Evolutionary conservation across 2,888 invertebrate species (phyloP).

Genomic region (Polietes domitor): DNA sequence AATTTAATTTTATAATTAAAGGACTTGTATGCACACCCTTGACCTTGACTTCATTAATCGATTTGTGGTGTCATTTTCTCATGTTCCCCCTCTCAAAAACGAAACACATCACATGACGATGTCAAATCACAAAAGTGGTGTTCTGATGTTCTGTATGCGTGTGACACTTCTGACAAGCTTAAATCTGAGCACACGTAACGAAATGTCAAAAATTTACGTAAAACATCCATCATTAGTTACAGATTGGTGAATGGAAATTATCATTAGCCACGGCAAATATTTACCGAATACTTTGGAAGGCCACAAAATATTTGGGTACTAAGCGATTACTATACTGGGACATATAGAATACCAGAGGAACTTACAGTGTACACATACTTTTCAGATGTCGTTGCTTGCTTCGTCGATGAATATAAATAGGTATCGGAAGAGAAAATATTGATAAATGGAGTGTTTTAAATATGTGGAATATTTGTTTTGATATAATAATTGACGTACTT

Average conservation of each 20-base stretch:
- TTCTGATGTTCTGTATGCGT: conserved; percentile 8
- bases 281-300: no score
- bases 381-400: no score
- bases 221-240: conserved; percentile 53
- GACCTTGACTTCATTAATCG: conserved; percentile 62
- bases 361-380: no score
- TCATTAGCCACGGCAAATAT: conserved; percentile 18
- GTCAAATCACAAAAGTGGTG: not conserved
- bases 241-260: conserved; percentile 15
- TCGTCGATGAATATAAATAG: no score
- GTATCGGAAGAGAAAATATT: no score
- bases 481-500: no score
- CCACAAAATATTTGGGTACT: no score
- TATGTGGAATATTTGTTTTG: no score
- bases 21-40: conserved; percentile 27
- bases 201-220: conserved; percentile 51
- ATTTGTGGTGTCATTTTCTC: conserved; percentile 11
- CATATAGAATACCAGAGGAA: no score
- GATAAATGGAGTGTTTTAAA: no score
- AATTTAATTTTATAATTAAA: conserved; percentile 26
- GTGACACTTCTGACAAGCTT: conserved; percentile 55
- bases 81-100: not conserved
- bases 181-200: conserved; percentile 36
- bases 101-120: not conserved
- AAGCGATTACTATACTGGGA: no score